Conservation (phyloP, 2,113 vertebrate genomes). For the Drymodes brunneopygia region DNA sequence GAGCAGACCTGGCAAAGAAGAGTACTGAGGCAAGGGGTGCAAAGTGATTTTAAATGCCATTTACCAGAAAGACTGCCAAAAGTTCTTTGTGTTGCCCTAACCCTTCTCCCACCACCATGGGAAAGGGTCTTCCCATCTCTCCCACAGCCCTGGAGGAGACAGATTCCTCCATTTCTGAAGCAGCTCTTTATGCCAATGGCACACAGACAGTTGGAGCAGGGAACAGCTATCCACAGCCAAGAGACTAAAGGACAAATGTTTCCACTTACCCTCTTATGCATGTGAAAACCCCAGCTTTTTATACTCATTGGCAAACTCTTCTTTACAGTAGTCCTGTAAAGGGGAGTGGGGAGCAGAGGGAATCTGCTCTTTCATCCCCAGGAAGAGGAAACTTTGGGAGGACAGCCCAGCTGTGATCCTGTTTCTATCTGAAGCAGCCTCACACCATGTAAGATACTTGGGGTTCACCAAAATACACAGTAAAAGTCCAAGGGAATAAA, state of each 20-base stretch:
- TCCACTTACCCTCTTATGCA: background rate
- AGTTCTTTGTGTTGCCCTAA: background rate
- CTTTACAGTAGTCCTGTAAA: background rate
- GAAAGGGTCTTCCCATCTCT: background rate
- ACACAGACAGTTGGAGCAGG: background rate
- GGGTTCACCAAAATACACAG: background rate
- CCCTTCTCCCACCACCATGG: background rate
- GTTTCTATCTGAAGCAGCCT: background rate
- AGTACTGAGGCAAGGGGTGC: background rate
- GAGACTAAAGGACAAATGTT: background rate
- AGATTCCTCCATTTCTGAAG: background rate
- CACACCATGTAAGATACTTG: rapidly evolving
- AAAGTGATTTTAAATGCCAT: background rate
- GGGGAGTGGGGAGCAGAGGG: background rate
- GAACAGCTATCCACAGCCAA: background rate
- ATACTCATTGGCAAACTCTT: background rate
- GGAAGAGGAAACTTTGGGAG: background rate
- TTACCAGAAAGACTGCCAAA: background rate
- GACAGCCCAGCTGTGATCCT: background rate
- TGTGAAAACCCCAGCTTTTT: background rate
- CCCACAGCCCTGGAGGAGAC: background rate
- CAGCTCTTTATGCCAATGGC: background rate
- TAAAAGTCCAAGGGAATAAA: background rate
- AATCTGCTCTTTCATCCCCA: background rate
- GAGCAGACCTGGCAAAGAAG: background rate